These are phyloP conservation scores for Malurus alboscapulatus DNA, from an alignment of 2,113 vertebrate species.

Conservation along the genomic window DNA sequence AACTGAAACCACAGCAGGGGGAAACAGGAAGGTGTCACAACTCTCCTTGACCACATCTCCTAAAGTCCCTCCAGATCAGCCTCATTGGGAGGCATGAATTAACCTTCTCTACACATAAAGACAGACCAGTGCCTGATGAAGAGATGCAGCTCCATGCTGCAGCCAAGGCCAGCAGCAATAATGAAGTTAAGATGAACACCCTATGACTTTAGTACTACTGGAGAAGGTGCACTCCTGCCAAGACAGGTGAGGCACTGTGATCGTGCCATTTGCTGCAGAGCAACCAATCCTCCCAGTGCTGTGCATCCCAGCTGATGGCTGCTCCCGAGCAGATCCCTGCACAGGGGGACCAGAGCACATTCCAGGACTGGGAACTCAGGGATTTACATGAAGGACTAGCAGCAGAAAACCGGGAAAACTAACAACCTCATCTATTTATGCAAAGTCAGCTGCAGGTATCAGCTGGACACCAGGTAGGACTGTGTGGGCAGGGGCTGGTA, in stretches of 20 bases:
- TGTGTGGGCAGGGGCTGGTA: background rate
- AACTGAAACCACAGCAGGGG: background rate
- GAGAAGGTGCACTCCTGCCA: background rate
- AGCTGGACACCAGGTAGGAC: background rate
- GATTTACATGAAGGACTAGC: background rate
- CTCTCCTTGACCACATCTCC: background rate
- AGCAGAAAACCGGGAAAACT: background rate
- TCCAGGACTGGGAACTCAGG: background rate
- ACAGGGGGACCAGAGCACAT: accelerated
- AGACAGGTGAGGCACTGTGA: background rate
- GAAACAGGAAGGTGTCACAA: background rate
- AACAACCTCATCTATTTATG: background rate
- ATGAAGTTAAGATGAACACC: background rate
- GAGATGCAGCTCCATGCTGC: background rate
- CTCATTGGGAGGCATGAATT: accelerated
- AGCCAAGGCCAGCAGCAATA: background rate
- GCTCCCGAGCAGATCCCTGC: accelerated
- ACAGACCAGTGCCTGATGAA: background rate
- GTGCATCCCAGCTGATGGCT: accelerated
- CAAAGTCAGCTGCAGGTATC: background rate
- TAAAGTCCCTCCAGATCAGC: background rate
- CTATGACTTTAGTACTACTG: background rate
- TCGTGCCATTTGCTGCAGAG: background rate
- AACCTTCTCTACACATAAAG: background rate
- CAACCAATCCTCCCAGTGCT: accelerated